These are phyloP conservation scores for Pachycephala philippinensis DNA, from an alignment of 2,113 vertebrate genomes.

Conservation along the genomic window DNA sequence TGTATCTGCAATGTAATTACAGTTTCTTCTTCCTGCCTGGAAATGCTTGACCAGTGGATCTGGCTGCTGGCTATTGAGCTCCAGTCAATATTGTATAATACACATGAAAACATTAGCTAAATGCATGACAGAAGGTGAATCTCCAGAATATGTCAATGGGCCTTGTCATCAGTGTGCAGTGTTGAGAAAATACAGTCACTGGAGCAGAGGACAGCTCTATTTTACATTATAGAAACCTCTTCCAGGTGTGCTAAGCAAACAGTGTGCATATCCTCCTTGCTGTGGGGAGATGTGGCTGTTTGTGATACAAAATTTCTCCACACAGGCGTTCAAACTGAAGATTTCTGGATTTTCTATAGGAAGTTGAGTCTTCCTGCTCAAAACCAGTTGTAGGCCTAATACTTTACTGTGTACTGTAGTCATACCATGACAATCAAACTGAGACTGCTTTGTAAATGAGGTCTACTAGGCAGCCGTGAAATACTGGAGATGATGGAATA, in stretches of 20 bases:
- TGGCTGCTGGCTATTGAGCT: neutral
- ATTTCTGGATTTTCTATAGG: neutral
- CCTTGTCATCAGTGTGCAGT: neutral
- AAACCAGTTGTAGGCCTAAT: neutral
- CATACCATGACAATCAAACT: neutral
- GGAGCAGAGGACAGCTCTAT: neutral
- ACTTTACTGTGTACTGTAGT: neutral
- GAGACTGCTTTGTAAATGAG: no score
- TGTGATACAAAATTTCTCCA: neutral
- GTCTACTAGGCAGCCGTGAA: no score
- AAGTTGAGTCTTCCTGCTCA: neutral
- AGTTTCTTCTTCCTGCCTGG: neutral
- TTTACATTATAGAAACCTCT: neutral
- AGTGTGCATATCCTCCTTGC: neutral
- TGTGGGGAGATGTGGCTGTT: neutral
- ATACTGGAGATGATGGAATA: no score
- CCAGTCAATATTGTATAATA: neutral
- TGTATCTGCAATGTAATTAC: neutral
- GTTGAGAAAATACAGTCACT: neutral
- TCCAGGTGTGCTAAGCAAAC: neutral
- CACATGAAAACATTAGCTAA: neutral
- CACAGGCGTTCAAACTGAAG: fast-evolving
- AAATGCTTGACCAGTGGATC: neutral
- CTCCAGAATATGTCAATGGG: neutral
- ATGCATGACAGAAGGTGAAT: neutral